Evolutionary conservation across 2,797 vertebrate species (phyloP).

Genomic region (Cirrhinus molitorella): DNA sequence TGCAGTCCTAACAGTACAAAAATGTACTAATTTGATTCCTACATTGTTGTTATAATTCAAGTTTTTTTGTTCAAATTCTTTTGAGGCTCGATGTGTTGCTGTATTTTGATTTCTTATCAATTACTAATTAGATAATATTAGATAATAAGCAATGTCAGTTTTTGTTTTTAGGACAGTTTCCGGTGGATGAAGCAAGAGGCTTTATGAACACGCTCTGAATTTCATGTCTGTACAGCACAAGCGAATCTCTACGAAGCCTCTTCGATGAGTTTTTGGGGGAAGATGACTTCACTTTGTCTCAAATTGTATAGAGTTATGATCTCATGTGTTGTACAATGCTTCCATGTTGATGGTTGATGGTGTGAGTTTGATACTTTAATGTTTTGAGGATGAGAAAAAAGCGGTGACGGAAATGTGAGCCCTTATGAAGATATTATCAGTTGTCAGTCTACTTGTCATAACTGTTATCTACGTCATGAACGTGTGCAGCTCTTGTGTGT

Average conservation of each 20-base stretch:
- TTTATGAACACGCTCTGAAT: neutral
- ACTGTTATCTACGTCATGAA: constrained; percentile 77
- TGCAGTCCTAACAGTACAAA: constrained; percentile 40
- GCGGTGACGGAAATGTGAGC: constrained; percentile 8
- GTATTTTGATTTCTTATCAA: constrained; percentile 5
- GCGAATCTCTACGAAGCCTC: constrained; percentile 6
- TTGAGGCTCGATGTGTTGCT: constrained; percentile 10
- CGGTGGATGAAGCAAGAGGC: neutral
- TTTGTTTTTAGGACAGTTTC: constrained; percentile 14
- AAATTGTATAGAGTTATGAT: constrained; percentile 37
- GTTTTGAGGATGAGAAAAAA: constrained; percentile 29
- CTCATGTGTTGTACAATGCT: constrained; percentile 27
- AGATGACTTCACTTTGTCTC: constrained; percentile 26
- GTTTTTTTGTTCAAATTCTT: neutral
- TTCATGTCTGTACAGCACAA: constrained; percentile 28
- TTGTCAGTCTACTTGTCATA: constrained; percentile 64
- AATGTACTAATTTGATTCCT: neutral
- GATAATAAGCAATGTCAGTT: neutral
- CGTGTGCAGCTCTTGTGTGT: constrained; percentile 82
- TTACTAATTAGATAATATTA: neutral
- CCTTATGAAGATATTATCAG: constrained; percentile 46
- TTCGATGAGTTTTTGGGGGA: constrained; percentile 1
- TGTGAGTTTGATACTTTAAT: constrained; percentile 12
- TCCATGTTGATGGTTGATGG: constrained; percentile 33
- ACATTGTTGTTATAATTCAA: neutral